Percentiles rank a stretch among this genome's conserved stretches.
phyloP scores from a whole-genome alignment of 2,888 invertebrate species.

The Trachelus iudaicus region DNA sequence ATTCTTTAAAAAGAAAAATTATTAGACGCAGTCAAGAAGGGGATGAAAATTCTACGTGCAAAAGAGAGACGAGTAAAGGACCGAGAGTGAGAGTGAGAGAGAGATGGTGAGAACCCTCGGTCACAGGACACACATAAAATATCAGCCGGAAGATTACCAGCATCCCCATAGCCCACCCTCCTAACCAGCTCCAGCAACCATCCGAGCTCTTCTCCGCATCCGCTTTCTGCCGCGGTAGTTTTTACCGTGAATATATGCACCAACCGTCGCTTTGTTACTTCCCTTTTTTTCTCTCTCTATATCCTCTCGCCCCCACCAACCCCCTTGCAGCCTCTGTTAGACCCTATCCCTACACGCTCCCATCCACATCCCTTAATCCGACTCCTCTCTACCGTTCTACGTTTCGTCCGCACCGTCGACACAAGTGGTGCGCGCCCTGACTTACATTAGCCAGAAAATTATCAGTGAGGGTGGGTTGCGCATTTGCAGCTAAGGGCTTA shows the following conservation, averaged over 20 bases:
- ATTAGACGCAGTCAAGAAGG: not conserved
- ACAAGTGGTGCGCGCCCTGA: constrained; percentile 27
- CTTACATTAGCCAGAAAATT: constrained; percentile 37
- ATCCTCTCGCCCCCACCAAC: constrained; percentile 26
- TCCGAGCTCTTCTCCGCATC: constrained; percentile 45
- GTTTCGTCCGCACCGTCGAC: not conserved
- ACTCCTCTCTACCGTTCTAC: not conserved
- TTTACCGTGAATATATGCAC: constrained; percentile 54
- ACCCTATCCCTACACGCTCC: constrained; percentile 18
- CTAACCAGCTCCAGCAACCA: constrained; percentile 30
- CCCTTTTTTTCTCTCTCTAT: constrained; percentile 19
- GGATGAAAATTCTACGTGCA: not conserved
- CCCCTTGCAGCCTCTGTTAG: constrained; percentile 9
- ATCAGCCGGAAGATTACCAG: constrained; percentile 62
- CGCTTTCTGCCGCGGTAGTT: constrained; percentile 50
- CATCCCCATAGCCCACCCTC: constrained; percentile 31
- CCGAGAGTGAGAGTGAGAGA: not conserved
- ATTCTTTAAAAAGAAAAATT: not conserved
- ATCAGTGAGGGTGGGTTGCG: constrained; percentile 27
- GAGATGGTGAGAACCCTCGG: constrained; percentile 39
- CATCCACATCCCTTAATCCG: constrained; percentile 12
- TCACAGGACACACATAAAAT: constrained; percentile 59
- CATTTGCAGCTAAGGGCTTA: constrained; percentile 31
- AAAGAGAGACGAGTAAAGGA: constrained; percentile 11
- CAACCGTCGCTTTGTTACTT: constrained; percentile 55